Percentiles rank a stretch among this genome's conserved stretches.
phyloP scores from a whole-genome alignment of 2,113 vertebrate species.

The Excalfactoria chinensis region DNA sequence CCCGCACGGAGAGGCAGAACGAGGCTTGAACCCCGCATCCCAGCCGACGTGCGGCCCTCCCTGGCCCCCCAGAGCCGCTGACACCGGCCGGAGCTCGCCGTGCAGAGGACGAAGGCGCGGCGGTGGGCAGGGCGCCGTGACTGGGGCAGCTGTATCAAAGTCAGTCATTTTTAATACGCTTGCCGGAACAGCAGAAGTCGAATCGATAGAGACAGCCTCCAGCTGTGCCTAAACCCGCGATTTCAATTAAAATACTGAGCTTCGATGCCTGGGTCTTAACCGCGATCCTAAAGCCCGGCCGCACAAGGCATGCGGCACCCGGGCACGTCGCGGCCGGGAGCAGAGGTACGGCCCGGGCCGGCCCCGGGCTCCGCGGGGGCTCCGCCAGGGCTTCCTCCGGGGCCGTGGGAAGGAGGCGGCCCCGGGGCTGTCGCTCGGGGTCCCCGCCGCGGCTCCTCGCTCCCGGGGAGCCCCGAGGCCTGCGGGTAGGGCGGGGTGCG shows the following conservation, averaged over 20 bases:
- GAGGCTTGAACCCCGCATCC: neutral
- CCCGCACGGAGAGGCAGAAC: neutral
- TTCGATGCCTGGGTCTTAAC: neutral
- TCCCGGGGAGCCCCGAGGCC: neutral
- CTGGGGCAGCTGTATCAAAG: neutral
- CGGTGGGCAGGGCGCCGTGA: neutral
- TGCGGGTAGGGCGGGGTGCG: neutral
- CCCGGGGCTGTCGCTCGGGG: neutral
- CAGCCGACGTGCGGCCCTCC: neutral
- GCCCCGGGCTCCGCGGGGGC: neutral
- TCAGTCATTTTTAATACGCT: constrained; percentile 53
- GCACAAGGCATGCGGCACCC: neutral
- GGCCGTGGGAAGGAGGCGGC: neutral
- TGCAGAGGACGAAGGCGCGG: neutral
- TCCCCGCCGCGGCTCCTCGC: neutral
- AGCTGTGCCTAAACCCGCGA: constrained; percentile 72
- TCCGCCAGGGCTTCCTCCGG: neutral
- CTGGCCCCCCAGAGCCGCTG: neutral
- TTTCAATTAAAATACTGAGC: constrained; percentile 72
- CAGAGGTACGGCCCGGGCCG: neutral
- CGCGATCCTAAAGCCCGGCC: neutral
- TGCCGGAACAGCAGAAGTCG: constrained; percentile 37
- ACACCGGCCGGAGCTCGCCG: neutral
- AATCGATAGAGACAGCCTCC: constrained; percentile 68
- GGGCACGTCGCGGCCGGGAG: neutral